Evolutionary conservation across 2,888 invertebrate genomes (phyloP), one percentile per base, ranked within the genome.

Genomic region (Ectemnius lituratus): DNA sequence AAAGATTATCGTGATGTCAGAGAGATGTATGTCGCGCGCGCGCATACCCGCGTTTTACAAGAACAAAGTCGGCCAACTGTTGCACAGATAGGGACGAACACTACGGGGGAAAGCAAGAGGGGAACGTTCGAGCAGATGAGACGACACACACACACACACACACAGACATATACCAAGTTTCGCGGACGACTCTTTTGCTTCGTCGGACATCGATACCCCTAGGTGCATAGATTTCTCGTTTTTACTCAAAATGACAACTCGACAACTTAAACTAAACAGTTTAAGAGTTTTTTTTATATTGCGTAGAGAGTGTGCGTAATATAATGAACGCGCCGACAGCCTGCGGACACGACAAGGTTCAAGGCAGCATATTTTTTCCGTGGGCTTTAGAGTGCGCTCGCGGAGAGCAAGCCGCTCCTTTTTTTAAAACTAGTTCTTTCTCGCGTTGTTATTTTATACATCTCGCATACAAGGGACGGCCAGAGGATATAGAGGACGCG

Each of bases 1-100:
- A 37, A 6, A 37, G 83, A 85, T 86, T 85, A 84, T 84, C 82
- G 84, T 82, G 82, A 77, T 74, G 80, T 73, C 58, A 64, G 69
- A 64, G 64, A 70, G 61, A 75, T 78, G 57, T 70, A 61, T 45
- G 18, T 52, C 27, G 28, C 62, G 64, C 67, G 59, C 47, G 59
- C 47, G 14, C 60, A 73, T 66, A 63, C 60, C 18, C 23, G 23
- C 28, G 63, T 23, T 14, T 49, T n/a, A 11, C 18, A 11, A 4
- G 37, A 60, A 49, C 8, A 11, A 56, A 23, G 16, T 52, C 14
- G n/a, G 52, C 14, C 52, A 52, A 14, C n/a, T 16, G 16, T 16
- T 16, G 52, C n/a, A 52, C n/a, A 52, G 52, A 52, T 14, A 52
- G 52, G 16, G 52, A 14, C 52, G 16, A 52, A 14, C 14, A 14